A percentile compares a stretch with the other conserved stretches of the same genome.
Conservation (phyloP, 2,888 invertebrate genomes). For the Steinernema hermaphroditum region DNA sequence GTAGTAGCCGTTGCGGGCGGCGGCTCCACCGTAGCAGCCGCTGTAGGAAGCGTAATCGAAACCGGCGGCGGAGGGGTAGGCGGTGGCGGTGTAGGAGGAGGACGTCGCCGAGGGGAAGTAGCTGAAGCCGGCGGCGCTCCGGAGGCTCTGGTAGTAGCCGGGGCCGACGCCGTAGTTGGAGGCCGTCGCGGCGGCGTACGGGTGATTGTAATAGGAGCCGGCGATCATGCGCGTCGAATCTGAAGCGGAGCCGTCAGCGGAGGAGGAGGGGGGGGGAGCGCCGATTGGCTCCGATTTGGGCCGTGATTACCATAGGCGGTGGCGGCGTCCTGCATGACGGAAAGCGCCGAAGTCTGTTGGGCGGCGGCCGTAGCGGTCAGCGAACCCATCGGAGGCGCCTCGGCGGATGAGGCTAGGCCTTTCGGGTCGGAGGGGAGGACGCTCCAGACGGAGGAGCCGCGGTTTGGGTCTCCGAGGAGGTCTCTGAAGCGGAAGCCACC, state of each 20-base stretch:
- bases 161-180: constrained; percentile 9
- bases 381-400: neutral
- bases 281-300: constrained; percentile 28
- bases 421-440: constrained; percentile 12
- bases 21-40: neutral
- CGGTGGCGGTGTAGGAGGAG: constrained; percentile 1
- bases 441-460: constrained; percentile 22
- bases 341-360: constrained; percentile 15
- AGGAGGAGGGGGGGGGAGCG: neutral
- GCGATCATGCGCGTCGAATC: constrained; percentile 25
- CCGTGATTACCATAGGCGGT: constrained; percentile 8
- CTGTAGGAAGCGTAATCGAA: constrained; percentile 13
- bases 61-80: neutral
- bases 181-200: constrained; percentile 13
- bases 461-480: neutral
- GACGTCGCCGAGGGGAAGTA: constrained; percentile 17
- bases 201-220: constrained; percentile 22
- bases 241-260: neutral
- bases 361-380: constrained; percentile 22
- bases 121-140: constrained; percentile 22
- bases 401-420: neutral
- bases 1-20: constrained; percentile 20
- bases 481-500: constrained; percentile 11
- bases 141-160: constrained; percentile 27
- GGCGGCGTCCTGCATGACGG: constrained; percentile 23